Conservation (phyloP, 2,113 vertebrate species). For the Dinomys branickii region DNA sequence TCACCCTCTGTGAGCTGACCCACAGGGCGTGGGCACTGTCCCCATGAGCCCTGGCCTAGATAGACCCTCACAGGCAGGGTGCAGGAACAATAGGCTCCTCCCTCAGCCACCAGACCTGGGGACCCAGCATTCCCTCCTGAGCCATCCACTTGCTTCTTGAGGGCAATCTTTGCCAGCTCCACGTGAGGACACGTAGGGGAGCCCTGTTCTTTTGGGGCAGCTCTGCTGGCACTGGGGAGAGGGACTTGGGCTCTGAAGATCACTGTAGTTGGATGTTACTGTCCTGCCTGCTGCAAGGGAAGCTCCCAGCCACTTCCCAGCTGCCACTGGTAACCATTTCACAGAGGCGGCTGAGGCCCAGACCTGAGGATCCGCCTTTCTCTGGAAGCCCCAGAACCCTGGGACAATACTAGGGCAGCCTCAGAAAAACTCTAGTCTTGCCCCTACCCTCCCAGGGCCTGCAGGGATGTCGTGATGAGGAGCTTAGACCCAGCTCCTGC, state of each 20-base stretch:
- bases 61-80: neutral
- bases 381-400: neutral
- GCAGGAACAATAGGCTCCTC: neutral
- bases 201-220: neutral
- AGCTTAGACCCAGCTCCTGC: neutral
- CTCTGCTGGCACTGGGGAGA: neutral
- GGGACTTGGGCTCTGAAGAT: neutral
- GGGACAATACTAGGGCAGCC: fast-evolving
- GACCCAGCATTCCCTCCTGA: neutral
- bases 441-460: neutral
- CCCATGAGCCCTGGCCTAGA: neutral
- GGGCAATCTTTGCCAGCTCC: neutral
- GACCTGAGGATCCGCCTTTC: neutral
- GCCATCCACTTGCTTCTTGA: neutral
- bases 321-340: neutral
- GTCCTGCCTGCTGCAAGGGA: neutral
- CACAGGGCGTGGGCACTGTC: neutral
- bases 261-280: neutral
- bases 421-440: neutral
- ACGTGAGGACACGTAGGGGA: neutral
- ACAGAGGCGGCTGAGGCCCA: neutral
- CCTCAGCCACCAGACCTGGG: neutral
- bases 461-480: fast-evolving
- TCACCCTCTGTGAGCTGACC: neutral
- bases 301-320: neutral